phyloP scores from a whole-genome alignment of 2,888 invertebrate species.

The Empis stercorea region DNA sequence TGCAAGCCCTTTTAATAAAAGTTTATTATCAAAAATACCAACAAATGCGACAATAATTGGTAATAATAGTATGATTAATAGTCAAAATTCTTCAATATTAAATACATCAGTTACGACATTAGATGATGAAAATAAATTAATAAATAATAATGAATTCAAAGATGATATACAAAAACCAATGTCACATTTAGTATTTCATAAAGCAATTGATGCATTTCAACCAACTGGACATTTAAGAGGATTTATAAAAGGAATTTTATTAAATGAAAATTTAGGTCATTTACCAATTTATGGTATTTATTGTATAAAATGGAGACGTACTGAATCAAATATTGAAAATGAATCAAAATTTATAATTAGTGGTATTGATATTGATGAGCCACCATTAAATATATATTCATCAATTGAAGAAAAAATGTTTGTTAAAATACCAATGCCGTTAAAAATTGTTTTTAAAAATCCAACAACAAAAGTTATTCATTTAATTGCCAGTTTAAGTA shows the following conservation, averaged over 20 bases:
- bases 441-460: slow-evolving; percentile 33
- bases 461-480: slow-evolving; percentile 32
- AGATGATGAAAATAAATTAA: slow-evolving; percentile 10
- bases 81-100: slow-evolving; percentile 22
- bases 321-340: slow-evolving; percentile 26
- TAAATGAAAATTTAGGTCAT: slow-evolving; percentile 9
- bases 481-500: slow-evolving; percentile 29
- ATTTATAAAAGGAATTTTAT: slow-evolving; percentile 28
- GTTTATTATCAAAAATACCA: slow-evolving; percentile 28
- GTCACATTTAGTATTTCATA: slow-evolving; percentile 26
- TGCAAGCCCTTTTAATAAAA: slow-evolving; percentile 21
- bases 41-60: slow-evolving; percentile 34
- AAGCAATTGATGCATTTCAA: slow-evolving; percentile 32
- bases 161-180: background rate
- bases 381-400: slow-evolving; percentile 35
- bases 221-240: slow-evolving; percentile 32
- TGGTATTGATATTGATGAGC: slow-evolving; percentile 31
- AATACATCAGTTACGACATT: slow-evolving; percentile 16
- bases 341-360: slow-evolving; percentile 34
- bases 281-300: slow-evolving; percentile 28
- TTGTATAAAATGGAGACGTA: slow-evolving; percentile 33
- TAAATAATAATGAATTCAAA: slow-evolving; percentile 3
- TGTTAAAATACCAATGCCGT: slow-evolving; percentile 35
- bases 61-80: slow-evolving; percentile 21
- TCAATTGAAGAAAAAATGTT: slow-evolving; percentile 36